phyloP scores from a whole-genome alignment of 2,888 invertebrate species.

The Aromia moschata region DNA sequence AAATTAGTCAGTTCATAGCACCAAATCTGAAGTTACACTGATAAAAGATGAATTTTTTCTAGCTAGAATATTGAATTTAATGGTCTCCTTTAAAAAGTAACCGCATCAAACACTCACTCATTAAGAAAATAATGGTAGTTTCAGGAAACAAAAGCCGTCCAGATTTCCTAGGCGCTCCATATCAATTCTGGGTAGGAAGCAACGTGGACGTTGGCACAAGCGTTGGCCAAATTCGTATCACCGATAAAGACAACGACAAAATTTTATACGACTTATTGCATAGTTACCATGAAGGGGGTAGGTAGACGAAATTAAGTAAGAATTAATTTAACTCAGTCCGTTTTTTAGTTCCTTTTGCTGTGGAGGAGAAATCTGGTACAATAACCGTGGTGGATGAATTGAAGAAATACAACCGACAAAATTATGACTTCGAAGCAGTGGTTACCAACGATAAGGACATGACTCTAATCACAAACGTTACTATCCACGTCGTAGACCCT shows the following conservation, averaged over 20 bases:
- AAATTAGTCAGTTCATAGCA: too few species aligned
- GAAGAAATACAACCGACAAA: slow-evolving; percentile 71
- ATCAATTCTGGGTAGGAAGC: slow-evolving; percentile 91
- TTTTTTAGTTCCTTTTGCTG: slow-evolving; percentile 85
- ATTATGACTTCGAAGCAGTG: slow-evolving; percentile 85
- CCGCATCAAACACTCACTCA: neutral
- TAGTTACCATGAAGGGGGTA: slow-evolving; percentile 85
- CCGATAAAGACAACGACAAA: slow-evolving; percentile 74
- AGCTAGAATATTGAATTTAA: too few species aligned
- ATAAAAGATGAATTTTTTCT: too few species aligned
- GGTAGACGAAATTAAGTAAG: neutral
- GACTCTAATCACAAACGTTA: slow-evolving; percentile 82
- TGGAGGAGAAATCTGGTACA: slow-evolving; percentile 87
- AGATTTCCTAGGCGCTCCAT: slow-evolving; percentile 85
- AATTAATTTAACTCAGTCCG: neutral
- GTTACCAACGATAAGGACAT: slow-evolving; percentile 73
- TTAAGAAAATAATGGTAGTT: slow-evolving; percentile 42
- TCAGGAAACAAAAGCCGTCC: slow-evolving; percentile 69
- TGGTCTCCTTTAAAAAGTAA: neutral
- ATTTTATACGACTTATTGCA: slow-evolving; percentile 82
- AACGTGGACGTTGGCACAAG: slow-evolving; percentile 86
- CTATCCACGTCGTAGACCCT: slow-evolving; percentile 83
- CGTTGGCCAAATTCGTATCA: slow-evolving; percentile 84
- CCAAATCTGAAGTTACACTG: too few species aligned
- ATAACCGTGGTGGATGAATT: slow-evolving; percentile 85